A percentile compares a stretch with the other conserved stretches of the same genome.
These are phyloP conservation scores for Enteromius trimaculatus DNA, from an alignment of 2,797 vertebrate genomes.

Conservation along the genomic window DNA sequence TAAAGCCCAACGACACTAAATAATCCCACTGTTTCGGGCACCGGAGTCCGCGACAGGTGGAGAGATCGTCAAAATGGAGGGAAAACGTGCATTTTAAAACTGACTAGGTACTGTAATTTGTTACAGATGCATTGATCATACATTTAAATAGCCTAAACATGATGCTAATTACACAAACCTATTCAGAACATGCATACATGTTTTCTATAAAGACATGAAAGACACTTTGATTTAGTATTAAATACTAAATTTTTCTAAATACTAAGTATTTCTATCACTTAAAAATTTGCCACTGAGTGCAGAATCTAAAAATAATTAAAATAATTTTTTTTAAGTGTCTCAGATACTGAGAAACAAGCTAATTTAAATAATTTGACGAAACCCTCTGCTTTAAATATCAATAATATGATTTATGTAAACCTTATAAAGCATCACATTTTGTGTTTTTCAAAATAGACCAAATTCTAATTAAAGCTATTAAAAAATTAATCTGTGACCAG, in stretches of 20 bases:
- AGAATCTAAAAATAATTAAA: background rate
- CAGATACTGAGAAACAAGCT: background rate
- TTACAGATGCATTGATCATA: background rate
- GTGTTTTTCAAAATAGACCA: no score
- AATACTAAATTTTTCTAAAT: no score
- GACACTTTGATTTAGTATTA: background rate
- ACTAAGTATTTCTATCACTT: background rate
- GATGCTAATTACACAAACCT: background rate
- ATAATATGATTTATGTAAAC: background rate
- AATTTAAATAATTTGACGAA: background rate
- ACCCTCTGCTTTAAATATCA: background rate
- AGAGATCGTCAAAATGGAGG: constrained; percentile 21
- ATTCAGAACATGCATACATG: background rate
- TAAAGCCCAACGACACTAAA: constrained; percentile 53
- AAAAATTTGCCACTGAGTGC: background rate
- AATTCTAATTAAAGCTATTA: background rate
- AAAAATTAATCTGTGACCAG: background rate
- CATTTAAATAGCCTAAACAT: background rate
- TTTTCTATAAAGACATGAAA: background rate
- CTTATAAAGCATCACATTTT: background rate
- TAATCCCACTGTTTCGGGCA: constrained; percentile 34
- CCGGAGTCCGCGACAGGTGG: constrained; percentile 7
- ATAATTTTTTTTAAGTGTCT: background rate
- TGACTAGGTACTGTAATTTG: background rate
- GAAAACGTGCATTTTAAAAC: constrained; percentile 2